Evolutionary conservation across 2,797 vertebrate genomes (phyloP), one percentile per base, ranked within the genome.

Genomic region (Sebastes diaconus): DNA sequence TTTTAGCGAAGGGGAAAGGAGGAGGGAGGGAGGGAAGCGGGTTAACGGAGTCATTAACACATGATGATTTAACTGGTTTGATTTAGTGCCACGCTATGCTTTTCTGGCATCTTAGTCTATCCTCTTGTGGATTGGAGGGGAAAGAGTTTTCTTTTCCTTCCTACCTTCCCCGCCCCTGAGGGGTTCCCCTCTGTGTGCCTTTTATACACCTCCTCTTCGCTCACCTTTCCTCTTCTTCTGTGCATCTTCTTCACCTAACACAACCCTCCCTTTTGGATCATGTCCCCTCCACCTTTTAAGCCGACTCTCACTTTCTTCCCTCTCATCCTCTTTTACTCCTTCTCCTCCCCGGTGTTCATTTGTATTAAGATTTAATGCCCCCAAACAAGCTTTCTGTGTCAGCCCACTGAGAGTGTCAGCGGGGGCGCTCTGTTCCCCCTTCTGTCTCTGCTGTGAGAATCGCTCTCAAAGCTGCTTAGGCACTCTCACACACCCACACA

Each of bases 321-420:
- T 76, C 83, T 87, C 83, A 79, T 90, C 77, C 85, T 87, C 87
- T 12, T 63, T 86, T 77, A 57, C 76, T 70, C 50, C 58, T 0
- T 88, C 74, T 84, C 84, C 66, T 87, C 81, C 66, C 65, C 73
- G 46, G 77, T 29, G 74, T 86, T 90, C 75, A 36, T 79, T 87
- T 86, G 86, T 83, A 87, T 92, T 90, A 94, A 93, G 93, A 93
- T 94, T 93, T 93, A 94, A 95, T 94, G 88, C 84, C 87, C 88
- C 85, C 82, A 91, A 93, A 94, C 91, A 90, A 88, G 91, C 89
- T 95, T 90, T 94, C 88, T 90, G 86, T 94, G 91, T 93, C 90
- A 69, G 85, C 90, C 92, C 86, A 84, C 91, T 84, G 92, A 92
- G 92, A 90, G 84, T 80, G 90, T 90, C 90, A 93, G 93, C 88